A percentile compares a stretch with the other conserved stretches of the same genome.
Evolutionary conservation across 2,113 vertebrate genomes (phyloP).

Genomic region (Datnioides undecimradiatus): DNA sequence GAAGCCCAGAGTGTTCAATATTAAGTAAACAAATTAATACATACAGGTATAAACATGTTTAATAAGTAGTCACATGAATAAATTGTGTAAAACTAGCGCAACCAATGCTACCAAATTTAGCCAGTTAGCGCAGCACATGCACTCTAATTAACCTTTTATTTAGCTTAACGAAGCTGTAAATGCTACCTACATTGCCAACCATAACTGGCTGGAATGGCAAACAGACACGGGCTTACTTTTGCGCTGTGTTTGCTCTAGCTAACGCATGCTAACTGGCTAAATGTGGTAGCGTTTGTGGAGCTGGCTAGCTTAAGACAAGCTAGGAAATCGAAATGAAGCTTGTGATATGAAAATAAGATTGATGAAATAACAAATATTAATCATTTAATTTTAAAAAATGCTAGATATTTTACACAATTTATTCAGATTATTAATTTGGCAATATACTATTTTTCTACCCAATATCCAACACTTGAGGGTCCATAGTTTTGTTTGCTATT

Average conservation of each 20-base stretch:
- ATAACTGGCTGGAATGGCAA: neutral
- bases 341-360: neutral
- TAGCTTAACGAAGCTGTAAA: neutral
- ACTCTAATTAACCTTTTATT: neutral
- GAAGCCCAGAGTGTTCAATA: neutral
- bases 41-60: no score
- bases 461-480: conserved; percentile 11
- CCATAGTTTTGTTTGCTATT: neutral
- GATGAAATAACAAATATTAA: no score
- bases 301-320: neutral
- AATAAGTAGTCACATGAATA: neutral
- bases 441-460: neutral
- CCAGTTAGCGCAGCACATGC: neutral
- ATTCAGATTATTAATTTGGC: neutral
- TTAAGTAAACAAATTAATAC: neutral
- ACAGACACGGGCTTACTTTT: no score
- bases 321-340: neutral
- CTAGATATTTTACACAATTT: neutral
- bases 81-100: neutral
- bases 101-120: neutral
- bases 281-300: neutral
- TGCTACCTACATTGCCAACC: neutral
- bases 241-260: neutral
- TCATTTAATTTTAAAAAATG: no score
- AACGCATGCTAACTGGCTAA: neutral